These are phyloP conservation scores for Cordilura impudica DNA, from an alignment of 2,888 invertebrate genomes.

Conservation along the genomic window DNA sequence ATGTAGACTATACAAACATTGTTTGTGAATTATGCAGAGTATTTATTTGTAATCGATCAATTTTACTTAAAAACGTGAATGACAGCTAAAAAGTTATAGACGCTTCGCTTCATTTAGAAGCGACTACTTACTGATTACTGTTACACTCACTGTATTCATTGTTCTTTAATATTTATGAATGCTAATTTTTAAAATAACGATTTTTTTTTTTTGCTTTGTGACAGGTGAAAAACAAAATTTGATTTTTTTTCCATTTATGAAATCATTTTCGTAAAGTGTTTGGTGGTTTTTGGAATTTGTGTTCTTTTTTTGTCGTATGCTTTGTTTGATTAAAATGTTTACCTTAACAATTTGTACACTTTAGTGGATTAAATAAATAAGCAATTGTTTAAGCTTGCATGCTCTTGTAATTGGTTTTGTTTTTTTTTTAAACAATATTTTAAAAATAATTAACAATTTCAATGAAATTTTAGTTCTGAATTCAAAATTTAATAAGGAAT, in stretches of 20 bases:
- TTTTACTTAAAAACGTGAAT: background rate
- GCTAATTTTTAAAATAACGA: background rate
- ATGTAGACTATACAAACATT: background rate
- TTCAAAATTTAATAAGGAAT: no score
- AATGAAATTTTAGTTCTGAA: no score
- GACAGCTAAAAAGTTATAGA: background rate
- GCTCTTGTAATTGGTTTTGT: no score
- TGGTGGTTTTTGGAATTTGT: background rate
- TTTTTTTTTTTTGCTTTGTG: background rate
- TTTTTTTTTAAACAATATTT: no score
- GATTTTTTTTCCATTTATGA: background rate
- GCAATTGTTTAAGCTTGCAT: no score
- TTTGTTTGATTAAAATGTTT: background rate
- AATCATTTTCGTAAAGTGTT: background rate
- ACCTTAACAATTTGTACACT: no score
- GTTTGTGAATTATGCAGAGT: background rate
- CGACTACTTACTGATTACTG: background rate
- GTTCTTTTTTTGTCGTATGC: background rate
- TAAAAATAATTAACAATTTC: no score
- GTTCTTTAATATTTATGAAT: background rate
- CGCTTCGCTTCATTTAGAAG: background rate
- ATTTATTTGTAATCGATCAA: background rate
- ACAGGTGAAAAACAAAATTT: background rate
- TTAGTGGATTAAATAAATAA: no score
- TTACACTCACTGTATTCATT: background rate